These are phyloP conservation scores for Pseudochirops cupreus DNA, from an alignment of 2,797 vertebrate genomes.

Conservation along the genomic window DNA sequence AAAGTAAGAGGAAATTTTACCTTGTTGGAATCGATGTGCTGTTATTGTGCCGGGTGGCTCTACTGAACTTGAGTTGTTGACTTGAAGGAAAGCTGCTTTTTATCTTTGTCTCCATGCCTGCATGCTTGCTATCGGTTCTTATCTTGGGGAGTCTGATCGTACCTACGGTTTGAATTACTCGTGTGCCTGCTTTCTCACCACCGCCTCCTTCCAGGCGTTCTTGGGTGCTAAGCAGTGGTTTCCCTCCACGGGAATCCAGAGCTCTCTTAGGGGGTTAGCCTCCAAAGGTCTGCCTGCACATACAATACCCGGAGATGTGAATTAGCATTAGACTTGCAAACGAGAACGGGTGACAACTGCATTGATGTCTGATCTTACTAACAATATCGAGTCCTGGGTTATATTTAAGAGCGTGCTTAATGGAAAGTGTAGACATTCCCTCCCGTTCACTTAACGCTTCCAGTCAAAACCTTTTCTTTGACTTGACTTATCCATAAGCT, in stretches of 20 bases:
- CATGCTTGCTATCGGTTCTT: slow-evolving; percentile 81
- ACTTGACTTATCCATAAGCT: slow-evolving; percentile 67
- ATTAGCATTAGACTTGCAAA: slow-evolving; percentile 81
- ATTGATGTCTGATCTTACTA: slow-evolving; percentile 74
- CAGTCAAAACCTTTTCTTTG: slow-evolving; percentile 77
- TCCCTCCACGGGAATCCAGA: slow-evolving; percentile 56
- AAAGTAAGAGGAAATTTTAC: slow-evolving; percentile 93
- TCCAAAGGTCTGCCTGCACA: slow-evolving; percentile 60
- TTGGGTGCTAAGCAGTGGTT: slow-evolving; percentile 50
- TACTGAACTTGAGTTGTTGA: slow-evolving; percentile 74
- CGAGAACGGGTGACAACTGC: slow-evolving; percentile 79
- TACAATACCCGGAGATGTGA: slow-evolving; percentile 60
- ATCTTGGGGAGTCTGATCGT: slow-evolving; percentile 64
- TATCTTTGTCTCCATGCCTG: slow-evolving; percentile 81
- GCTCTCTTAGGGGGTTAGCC: slow-evolving; percentile 57
- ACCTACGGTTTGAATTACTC: slow-evolving; percentile 64
- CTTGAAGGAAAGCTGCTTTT: slow-evolving; percentile 77
- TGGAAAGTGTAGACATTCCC: slow-evolving; percentile 67
- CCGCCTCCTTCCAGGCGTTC: slow-evolving; percentile 16
- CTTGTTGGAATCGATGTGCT: slow-evolving; percentile 82
- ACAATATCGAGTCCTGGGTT: slow-evolving; percentile 65
- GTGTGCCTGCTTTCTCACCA: slow-evolving; percentile 43
- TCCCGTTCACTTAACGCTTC: slow-evolving; percentile 63
- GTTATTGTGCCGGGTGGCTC: slow-evolving; percentile 77
- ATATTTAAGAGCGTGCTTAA: slow-evolving; percentile 69